Conservation (phyloP, 2,888 invertebrate species). For the Hetaerina titia region DNA sequence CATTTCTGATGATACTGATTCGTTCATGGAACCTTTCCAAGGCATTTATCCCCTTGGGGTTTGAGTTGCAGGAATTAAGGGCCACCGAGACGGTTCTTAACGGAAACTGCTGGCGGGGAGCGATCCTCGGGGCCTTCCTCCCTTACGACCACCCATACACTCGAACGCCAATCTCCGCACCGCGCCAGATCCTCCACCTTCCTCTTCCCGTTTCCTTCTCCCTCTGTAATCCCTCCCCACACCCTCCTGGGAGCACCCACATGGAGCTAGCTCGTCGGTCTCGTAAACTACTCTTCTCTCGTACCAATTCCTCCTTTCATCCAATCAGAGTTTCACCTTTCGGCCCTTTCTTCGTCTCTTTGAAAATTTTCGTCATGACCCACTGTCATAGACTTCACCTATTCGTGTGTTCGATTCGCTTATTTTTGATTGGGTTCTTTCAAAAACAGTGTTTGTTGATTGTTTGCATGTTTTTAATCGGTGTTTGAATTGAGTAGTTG, state of each 20-base stretch:
- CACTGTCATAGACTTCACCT: not conserved
- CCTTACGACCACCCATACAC: not conserved
- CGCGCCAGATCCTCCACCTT: not conserved
- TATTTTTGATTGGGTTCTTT: too few relatives aligned
- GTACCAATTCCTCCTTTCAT: not conserved
- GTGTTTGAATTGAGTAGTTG: too few relatives aligned
- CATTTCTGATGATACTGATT: constrained; percentile 55
- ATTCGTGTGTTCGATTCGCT: not conserved
- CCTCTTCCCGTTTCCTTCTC: not conserved
- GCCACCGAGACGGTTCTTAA: constrained; percentile 19
- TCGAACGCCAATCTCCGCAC: not conserved
- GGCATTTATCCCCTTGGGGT: not conserved
- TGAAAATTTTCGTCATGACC: not conserved
- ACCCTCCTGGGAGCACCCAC: not conserved
- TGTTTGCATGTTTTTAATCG: too few relatives aligned
- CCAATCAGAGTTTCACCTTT: not conserved
- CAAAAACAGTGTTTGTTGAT: too few relatives aligned
- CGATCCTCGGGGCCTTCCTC: not conserved
- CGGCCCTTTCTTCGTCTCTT: not conserved
- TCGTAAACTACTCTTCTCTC: not conserved
- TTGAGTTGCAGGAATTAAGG: not conserved
- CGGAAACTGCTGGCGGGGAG: not conserved
- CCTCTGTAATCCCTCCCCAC: not conserved
- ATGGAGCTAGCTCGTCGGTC: not conserved
- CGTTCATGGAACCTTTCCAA: constrained; percentile 42